Conservation (phyloP, 2,888 invertebrate genomes). For the Creontiades dilutus region DNA sequence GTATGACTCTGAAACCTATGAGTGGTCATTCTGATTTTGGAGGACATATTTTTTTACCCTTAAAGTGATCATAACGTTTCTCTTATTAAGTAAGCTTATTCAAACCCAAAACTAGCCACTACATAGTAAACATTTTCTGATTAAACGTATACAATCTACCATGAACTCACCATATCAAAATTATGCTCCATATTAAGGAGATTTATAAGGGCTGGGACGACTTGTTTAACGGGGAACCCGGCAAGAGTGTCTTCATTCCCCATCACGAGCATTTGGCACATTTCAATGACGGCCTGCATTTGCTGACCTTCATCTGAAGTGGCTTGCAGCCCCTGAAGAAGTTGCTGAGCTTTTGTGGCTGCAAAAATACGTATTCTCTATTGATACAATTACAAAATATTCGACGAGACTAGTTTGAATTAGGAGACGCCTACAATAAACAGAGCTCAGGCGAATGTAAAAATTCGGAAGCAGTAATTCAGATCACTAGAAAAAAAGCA, state of each 20-base stretch:
- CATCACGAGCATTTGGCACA: conserved; percentile 99
- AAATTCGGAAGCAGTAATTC: neutral
- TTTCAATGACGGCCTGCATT: conserved; percentile 96
- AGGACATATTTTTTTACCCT: too few species aligned
- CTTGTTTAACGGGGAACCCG: conserved; percentile 98
- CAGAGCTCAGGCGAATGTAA: neutral
- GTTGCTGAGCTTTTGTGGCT: conserved; percentile 95
- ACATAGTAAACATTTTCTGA: too few species aligned
- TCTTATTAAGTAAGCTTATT: too few species aligned
- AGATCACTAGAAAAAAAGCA: neutral
- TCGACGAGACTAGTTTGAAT: neutral
- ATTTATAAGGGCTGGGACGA: conserved; percentile 95
- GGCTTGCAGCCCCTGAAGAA: conserved; percentile 94
- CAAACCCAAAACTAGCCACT: too few species aligned
- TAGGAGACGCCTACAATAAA: neutral
- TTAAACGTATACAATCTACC: neutral
- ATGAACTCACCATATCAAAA: conserved; percentile 91
- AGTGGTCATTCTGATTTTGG: too few species aligned
- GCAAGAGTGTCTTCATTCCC: conserved; percentile 98
- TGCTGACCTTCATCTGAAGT: conserved; percentile 97
- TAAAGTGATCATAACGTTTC: too few species aligned
- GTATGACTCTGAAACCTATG: too few species aligned
- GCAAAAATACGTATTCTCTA: conserved; percentile 73
- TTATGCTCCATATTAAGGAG: conserved; percentile 98
- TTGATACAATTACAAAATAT: neutral